A percentile compares a stretch with the other conserved stretches of the same genome.
These are phyloP conservation scores for Slavum lentiscoides DNA, from an alignment of 2,888 invertebrate species.

Conservation along the genomic window DNA sequence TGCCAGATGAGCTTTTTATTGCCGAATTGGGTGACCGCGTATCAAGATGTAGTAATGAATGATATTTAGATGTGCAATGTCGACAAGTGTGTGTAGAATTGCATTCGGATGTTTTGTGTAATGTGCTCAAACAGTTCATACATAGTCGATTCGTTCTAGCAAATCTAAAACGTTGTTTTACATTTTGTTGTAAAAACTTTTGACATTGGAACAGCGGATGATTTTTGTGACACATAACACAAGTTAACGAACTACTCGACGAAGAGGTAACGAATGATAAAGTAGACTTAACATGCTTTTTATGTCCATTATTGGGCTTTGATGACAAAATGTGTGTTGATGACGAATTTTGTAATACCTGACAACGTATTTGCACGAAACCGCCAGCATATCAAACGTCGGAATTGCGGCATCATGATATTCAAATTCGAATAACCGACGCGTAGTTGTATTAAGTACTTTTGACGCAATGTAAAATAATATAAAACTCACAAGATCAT, in stretches of 20 bases:
- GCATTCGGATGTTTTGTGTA: background rate
- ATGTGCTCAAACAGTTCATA: constrained; percentile 6
- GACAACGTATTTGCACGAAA: background rate
- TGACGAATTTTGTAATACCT: background rate
- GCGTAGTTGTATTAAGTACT: background rate
- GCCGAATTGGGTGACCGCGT: background rate
- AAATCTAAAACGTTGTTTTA: background rate
- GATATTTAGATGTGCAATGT: background rate
- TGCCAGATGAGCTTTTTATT: no score
- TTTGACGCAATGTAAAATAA: constrained; percentile 9
- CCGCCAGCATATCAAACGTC: background rate
- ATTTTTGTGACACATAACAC: no score
- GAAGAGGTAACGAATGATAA: background rate
- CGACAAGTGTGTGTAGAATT: background rate
- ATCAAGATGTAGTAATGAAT: background rate
- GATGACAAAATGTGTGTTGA: background rate
- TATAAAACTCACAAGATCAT: background rate
- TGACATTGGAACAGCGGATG: background rate
- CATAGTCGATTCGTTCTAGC: background rate
- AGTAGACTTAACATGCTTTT: background rate
- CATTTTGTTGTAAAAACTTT: background rate
- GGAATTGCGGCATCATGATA: background rate
- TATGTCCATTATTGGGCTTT: background rate
- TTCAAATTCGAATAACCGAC: background rate
- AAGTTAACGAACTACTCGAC: no score